Evolutionary conservation across 2,797 vertebrate species (phyloP), one percentile per base, ranked within the genome.

Genomic region (Halcyon chelicuti): DNA sequence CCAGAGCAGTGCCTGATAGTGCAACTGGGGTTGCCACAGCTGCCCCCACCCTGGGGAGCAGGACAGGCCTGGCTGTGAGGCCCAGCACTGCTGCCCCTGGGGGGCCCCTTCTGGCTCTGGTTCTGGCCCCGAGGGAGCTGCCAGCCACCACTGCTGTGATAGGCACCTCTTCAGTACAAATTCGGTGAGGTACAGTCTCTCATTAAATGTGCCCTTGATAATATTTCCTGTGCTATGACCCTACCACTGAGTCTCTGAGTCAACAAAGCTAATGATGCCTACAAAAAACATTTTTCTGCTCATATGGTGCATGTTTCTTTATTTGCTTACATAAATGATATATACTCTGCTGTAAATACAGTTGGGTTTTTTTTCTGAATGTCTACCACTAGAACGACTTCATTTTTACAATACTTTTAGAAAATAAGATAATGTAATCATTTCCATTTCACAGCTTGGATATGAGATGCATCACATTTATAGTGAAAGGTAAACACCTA

Each of bases 11-110:
- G 33, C 14, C 31, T 1, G 0, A 3, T 11, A 14, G 6, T 8
- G n/a, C 15, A 16, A 55, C 52, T 42, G n/a, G 21, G 11, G 20
- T 9, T 33, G 29, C 33, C 54, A 44, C 0, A 3, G 21, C 25
- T 16, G n/a, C 12, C 15, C 28, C 4, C 0, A 5, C 2, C 29
- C 33, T 14, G 3, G 4, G 22, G 11, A 9, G 26, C 0, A 1
- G 22, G n/a, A 57, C 26, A 17, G 33, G 25, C 28, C 7, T 29
- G 29, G 28, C 17, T 23, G 28, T 4, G 8, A 73, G 29, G 14
- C 18, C 22, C 10, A 16, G 21, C 10, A 31, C 7, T 5, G 8
- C 25, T 39, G 23, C 7, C 7, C 33, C 31, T 23, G n/a, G 10
- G 44, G 19, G 7, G 4, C 5, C 8, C 6, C 5, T 55, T 37